Evolutionary conservation across 2,113 vertebrate species (phyloP), one percentile per base, ranked within the genome.

Genomic region (Saiga tatarica): DNA sequence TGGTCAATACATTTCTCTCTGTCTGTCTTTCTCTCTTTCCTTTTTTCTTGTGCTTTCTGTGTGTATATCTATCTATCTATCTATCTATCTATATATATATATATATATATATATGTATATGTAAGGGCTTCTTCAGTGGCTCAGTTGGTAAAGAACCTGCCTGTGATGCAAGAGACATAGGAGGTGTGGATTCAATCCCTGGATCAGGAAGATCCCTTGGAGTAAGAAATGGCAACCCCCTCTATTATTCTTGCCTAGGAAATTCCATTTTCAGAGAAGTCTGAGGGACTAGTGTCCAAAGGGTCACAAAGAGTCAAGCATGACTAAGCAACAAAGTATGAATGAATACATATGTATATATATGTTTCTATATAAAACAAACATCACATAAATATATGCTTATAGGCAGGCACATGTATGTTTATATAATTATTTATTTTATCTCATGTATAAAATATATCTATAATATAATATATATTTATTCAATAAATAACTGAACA

Each of bases 31-130:
- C 8, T 42, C 1, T 86, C 3, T 53, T 17, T 60, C 19, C 52
- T 5, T 6, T 15, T 11, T 11, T 30, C 7, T 52, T 47, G 52
- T 10, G 47, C 19, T 47, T 1, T 81, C 1, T 53, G 0, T 33
- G 2, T 59, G n/a, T n/a, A n/a, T n/a, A n/a, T n/a, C n/a, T n/a
- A n/a, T n/a, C n/a, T n/a, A n/a, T n/a, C n/a, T n/a, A n/a, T n/a
- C n/a, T n/a, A n/a, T n/a, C n/a, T n/a, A n/a, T n/a, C n/a, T n/a
- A n/a, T n/a, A n/a, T n/a, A n/a, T n/a, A n/a, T n/a, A n/a, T n/a
- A 10, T 82, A 5, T n/a, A 36, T 39, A 19, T 33, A 11, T 33
- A 11, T 36, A 36, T 23, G 4, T 78, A 47, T 50, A 26, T 53
- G 15, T 45, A 71, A 71, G n/a, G n/a, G 64, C 4, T 71, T 71